Base-by-base conservation (phyloP, 2,113 vertebrate genomes). In the Lagenorhynchus albirostris region DNA sequence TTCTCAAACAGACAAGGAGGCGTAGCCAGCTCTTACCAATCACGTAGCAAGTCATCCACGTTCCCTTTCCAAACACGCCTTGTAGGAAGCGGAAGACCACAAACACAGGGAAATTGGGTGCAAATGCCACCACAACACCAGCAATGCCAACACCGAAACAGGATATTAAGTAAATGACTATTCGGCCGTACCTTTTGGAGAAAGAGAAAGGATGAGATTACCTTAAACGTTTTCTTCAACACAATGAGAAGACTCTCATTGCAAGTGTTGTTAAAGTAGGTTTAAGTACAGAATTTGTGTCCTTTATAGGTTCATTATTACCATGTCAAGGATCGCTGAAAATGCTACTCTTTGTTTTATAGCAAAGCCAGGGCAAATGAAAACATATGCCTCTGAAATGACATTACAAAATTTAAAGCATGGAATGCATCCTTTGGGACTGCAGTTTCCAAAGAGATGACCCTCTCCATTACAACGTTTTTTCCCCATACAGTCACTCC, bases 41-140 rank as follows among this genome's bases (percentile, higher is more conserved):
- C 87, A 99, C 99, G 0, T 99, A 99, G 98, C 99, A 99, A 0
- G 98, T 99, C 98, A 99, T 99, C 99, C 99, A 99, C 0, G 99
- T 99, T 89, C 99, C 99, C 94, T 99, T 99, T 96, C 99, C 99
- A 80, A 99, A 99, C 9, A 99, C 98, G 10, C 99, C 99, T 96
- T 99, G 99, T 1, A 99, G 98, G 73, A 99, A 99, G 85, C 99
- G 99, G 98, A 99, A 99, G 82, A 99, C 98, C 97, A 99, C 98
- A 85, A 99, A 98, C 47, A 99, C 94, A 4, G 98, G 92, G 94
- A 99, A 99, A 97, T 99, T 99, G 3, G 99, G 99, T 33, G 99
- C 98, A 2, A 99, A 98, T 0, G 99, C 99, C 86, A 99, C 99
- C 98, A 99, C 98, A 29, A 99, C 98, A 38, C 99, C 99, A 4